phyloP scores from a whole-genome alignment of 2,888 invertebrate genomes.

The Actias luna region DNA sequence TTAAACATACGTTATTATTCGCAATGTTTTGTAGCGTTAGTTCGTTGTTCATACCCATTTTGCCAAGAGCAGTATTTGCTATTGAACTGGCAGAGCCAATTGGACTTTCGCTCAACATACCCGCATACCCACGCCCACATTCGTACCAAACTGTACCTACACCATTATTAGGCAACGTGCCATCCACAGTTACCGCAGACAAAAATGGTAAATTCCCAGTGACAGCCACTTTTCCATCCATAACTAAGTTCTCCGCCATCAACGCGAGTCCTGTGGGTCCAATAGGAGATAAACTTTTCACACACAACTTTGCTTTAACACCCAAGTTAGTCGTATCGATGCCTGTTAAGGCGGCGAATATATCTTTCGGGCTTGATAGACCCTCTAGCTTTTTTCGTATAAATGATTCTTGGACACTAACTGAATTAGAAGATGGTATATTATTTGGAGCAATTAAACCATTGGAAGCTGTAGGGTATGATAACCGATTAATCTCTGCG shows the following conservation, averaged over 20 bases:
- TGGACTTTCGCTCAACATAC: conserved; percentile 22
- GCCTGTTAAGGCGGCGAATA: conserved; percentile 14
- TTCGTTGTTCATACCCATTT: background rate
- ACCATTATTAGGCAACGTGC: conserved; percentile 38
- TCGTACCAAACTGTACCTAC: conserved; percentile 32
- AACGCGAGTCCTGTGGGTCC: conserved; percentile 27
- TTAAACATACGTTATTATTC: background rate
- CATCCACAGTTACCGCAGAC: conserved; percentile 44
- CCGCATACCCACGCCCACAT: conserved; percentile 22
- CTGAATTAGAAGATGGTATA: background rate
- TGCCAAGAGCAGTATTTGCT: background rate
- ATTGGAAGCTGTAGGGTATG: background rate
- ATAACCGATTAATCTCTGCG: background rate
- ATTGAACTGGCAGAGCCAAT: background rate
- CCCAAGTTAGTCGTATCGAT: conserved; percentile 16
- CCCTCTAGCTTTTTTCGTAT: background rate
- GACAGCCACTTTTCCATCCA: conserved; percentile 42
- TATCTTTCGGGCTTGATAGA: conserved; percentile 8
- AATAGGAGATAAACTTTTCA: conserved; percentile 31
- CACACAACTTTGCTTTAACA: conserved; percentile 27
- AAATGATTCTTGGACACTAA: background rate
- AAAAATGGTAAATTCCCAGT: conserved; percentile 43
- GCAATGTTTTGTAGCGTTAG: background rate
- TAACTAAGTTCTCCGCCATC: conserved; percentile 40
- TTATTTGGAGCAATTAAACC: background rate